A percentile compares a stretch with the other conserved stretches of the same genome.
These are phyloP conservation scores for Philereme vetulata DNA, from an alignment of 2,888 invertebrate genomes.

Conservation along the genomic window DNA sequence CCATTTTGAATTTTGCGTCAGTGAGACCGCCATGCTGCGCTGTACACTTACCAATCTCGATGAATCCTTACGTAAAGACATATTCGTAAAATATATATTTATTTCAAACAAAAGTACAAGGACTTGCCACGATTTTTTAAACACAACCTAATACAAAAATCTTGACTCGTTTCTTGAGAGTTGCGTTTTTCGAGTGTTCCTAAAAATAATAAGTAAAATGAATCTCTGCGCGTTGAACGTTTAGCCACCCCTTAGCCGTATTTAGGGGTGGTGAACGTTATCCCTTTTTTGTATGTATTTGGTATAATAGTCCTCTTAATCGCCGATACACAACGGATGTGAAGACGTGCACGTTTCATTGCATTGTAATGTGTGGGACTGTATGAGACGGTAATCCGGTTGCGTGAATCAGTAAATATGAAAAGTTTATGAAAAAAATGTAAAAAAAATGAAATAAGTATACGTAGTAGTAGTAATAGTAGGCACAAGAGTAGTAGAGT, in stretches of 20 bases:
- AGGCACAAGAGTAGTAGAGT: too few relatives aligned
- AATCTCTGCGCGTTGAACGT: neutral
- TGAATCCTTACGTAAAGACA: conserved; percentile 75
- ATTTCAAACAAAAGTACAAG: conserved; percentile 40
- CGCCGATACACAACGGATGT: too few relatives aligned
- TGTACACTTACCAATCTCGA: conserved; percentile 73
- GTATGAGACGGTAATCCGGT: too few relatives aligned
- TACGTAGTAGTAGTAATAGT: too few relatives aligned
- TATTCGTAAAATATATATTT: conserved; percentile 53
- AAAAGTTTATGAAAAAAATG: too few relatives aligned
- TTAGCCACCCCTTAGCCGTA: neutral
- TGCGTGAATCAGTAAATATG: too few relatives aligned
- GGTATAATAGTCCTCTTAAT: too few relatives aligned
- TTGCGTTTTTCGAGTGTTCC: conserved; percentile 31
- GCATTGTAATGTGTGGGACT: too few relatives aligned
- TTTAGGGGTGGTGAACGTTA: too few relatives aligned
- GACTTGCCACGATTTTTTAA: conserved; percentile 27
- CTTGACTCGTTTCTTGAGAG: conserved; percentile 19
- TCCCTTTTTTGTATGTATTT: too few relatives aligned
- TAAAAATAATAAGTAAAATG: conserved; percentile 29
- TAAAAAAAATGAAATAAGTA: too few relatives aligned
- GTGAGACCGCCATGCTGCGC: conserved; percentile 47
- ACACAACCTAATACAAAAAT: conserved; percentile 31
- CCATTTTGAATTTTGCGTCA: conserved; percentile 37
- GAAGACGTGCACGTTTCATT: too few relatives aligned